These are phyloP conservation scores for Carpatolechia fugitivella DNA, from an alignment of 2,888 invertebrate genomes.

Conservation along the genomic window DNA sequence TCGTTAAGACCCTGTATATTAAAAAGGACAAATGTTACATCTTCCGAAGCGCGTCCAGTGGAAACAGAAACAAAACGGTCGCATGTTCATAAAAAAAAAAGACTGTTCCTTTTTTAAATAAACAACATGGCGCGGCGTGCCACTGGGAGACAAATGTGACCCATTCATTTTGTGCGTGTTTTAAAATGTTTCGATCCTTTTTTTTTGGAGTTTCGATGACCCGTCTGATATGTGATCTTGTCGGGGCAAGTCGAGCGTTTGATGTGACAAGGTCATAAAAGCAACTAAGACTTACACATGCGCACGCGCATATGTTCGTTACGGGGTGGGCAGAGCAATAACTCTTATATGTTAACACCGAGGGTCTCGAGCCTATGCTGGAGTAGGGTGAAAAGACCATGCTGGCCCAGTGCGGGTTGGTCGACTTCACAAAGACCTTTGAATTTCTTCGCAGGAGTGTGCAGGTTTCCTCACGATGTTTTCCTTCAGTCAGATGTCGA, in stretches of 20 bases:
- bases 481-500: too few species aligned
- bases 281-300: not conserved
- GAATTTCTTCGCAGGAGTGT: too few species aligned
- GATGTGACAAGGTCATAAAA: not conserved
- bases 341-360: too few species aligned
- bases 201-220: not conserved
- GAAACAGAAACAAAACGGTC: conserved; percentile 52
- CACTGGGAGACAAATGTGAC: conserved; percentile 50
- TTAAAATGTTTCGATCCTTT: conserved; percentile 40
- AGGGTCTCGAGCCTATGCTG: too few species aligned
- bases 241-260: not conserved
- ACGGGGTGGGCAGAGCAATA: not conserved
- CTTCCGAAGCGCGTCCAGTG: conserved; percentile 37
- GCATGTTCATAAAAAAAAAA: not conserved
- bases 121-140: conserved; percentile 47
- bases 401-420: too few species aligned
- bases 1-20: not conserved
- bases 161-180: conserved; percentile 46
- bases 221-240: not conserved
- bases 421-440: too few species aligned
- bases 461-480: too few species aligned
- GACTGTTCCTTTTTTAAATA: conserved; percentile 29
- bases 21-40: conserved; percentile 1
- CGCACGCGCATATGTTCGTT: not conserved
- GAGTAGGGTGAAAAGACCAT: too few species aligned